These are phyloP conservation scores for Chlorospingus flavigularis DNA, from an alignment of 2,797 vertebrate genomes.

Conservation along the genomic window DNA sequence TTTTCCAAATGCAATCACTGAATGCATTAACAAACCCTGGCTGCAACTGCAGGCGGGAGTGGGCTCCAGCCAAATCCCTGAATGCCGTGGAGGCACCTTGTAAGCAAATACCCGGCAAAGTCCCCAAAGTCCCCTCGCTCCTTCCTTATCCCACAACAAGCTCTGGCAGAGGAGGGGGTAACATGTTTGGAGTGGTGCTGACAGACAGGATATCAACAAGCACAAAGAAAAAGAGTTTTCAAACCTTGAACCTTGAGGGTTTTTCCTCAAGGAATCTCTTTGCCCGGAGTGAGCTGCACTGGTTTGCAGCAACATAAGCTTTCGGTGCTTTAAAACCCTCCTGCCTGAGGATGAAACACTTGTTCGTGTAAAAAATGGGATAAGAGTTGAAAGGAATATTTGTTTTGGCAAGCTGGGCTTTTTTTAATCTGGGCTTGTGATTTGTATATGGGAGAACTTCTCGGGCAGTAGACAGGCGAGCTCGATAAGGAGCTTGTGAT, in stretches of 20 bases:
- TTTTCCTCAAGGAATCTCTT: not conserved
- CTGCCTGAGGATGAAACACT: constrained; percentile 14
- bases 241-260: not conserved
- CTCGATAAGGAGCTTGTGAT: constrained; percentile 46
- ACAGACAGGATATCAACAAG: not conserved
- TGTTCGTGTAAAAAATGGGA: constrained; percentile 12
- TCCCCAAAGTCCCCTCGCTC: not conserved
- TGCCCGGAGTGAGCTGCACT: rapidly evolving
- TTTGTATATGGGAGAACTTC: constrained; percentile 45
- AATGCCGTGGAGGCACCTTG: constrained; percentile 38
- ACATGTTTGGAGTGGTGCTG: not conserved
- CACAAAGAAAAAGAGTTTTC: not conserved
- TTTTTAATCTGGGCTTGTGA: constrained; percentile 28
- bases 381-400: constrained; percentile 28
- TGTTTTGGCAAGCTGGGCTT: constrained; percentile 46
- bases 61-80: not conserved
- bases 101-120: not conserved
- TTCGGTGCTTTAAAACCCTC: not conserved
- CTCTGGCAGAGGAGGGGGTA: not conserved
- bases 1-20: constrained; percentile 74
- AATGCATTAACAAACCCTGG: constrained; percentile 53
- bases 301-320: not conserved
- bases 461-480: constrained; percentile 5
- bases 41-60: constrained; percentile 29
- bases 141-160: not conserved